Base-by-base conservation (phyloP, 2,113 vertebrate genomes). In the Alethe castanea region DNA sequence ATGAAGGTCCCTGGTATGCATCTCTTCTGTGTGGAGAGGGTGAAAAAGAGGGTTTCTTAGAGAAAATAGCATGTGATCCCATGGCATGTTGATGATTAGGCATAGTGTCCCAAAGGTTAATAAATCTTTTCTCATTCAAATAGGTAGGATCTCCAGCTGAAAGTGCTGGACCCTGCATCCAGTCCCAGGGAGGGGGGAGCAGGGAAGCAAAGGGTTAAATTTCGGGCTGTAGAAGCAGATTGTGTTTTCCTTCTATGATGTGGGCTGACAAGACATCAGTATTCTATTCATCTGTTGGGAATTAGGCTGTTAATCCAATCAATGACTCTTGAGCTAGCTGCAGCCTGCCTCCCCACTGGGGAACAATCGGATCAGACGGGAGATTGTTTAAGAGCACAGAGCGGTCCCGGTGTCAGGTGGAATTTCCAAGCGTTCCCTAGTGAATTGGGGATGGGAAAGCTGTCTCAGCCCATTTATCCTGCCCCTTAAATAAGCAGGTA, bases 251-350 rank as follows among this genome's bases (percentile, higher is more conserved):
- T 98, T 97, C 97, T 97, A 98, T 98, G 98, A 98, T 98, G 97
- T 97, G 97, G 97, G 97, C 97, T 98, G 98, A 98, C 98, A 98
- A 99, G 98, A 98, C 98, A 99, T 99, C 98, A 98, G 98, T 98
- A 98, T 98, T 98, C 98, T 97, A 98, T 98, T 98, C 98, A 98
- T 98, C 99, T 99, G 98, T 98, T 98, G 99, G 99, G 98, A 99
- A 99, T 99, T 99, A 98, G 98, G 98, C 98, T 99, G 98, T 99
- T 99, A 99, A 99, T 99, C 99, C 98, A 99, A 99, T 99, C 99
- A 99, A 98, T 98, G 98, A 98, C 98, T 98, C 98, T 98, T 97
- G 98, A 98, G 98, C 98, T 98, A 98, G 98, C 98, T 98, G 98
- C 97, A 98, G 98, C 98, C 98, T 98, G 97, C 98, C 98, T 98